Conservation (phyloP, 2,888 invertebrate genomes). For the Acleris literana region DNA sequence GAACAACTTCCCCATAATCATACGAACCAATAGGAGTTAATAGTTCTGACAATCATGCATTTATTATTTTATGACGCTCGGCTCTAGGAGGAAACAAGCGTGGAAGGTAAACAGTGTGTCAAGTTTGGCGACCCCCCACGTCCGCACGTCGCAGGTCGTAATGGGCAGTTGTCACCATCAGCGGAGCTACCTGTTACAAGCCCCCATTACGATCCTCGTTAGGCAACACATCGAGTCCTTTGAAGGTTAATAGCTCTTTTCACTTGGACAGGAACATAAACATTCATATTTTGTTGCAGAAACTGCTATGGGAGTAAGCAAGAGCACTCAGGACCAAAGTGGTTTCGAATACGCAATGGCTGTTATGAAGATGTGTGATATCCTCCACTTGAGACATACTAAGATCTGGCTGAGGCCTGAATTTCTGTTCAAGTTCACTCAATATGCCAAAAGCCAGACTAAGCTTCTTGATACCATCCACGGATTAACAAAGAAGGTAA, state of each 20-base stretch:
- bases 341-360: conserved; percentile 94
- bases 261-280: conserved; percentile 41
- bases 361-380: conserved; percentile 95
- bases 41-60: conserved; percentile 17
- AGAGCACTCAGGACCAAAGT: conserved; percentile 90
- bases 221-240: conserved; percentile 59
- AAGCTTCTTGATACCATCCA: conserved; percentile 90
- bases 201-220: conserved; percentile 57
- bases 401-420: conserved; percentile 91
- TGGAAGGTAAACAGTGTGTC: conserved; percentile 45
- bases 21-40: conserved; percentile 20
- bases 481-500: conserved; percentile 90
- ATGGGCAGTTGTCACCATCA: conserved; percentile 72
- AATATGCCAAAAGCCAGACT: conserved; percentile 89
- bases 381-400: conserved; percentile 91
- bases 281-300: conserved; percentile 76
- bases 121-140: conserved; percentile 72
- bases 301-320: conserved; percentile 95
- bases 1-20: conserved; percentile 35
- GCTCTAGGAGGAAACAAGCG: conserved; percentile 23
- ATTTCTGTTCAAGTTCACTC: conserved; percentile 89
- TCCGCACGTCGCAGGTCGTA: conserved; percentile 58
- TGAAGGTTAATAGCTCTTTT: conserved; percentile 60
- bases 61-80: conserved; percentile 19
- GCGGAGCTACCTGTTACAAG: conserved; percentile 49